Evolutionary conservation across 2,888 invertebrate genomes (phyloP), one percentile per base, ranked within the genome.

Genomic region (Chymomyza amoena): DNA sequence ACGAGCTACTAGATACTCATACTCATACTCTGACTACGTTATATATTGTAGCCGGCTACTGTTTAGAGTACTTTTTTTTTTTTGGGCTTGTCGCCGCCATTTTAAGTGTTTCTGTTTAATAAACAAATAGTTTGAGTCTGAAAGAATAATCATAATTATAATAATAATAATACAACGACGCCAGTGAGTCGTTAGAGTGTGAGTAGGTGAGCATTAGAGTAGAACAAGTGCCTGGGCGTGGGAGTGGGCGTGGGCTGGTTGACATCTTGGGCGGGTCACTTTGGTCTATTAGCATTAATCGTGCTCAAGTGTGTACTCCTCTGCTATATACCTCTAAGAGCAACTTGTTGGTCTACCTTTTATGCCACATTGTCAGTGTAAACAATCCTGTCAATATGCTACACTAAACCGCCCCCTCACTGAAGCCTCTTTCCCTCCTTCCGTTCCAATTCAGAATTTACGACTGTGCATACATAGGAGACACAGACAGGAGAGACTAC

Each of bases 81-180:
- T 2, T 62, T 71, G 85, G 85, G 84, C 85, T 80, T 87, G 87
- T 69, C 77, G 70, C 66, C 63, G 70, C 65, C 71, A 78, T 80
- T 78, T 87, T 78, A 52, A 80, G 80, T 80, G 84, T 76, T 84
- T 80, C 83, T 83, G 77, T 84, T 87, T 79, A 82, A 76, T 84
- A 81, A 87, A 79, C 84, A 84, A 87, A 85, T 80, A 85, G 50
- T 54, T 60, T 10, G 18, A 50, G 56, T 16, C 62, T 51, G 39
- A 18, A 56, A 25, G 61, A 39, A 61, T 20, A 25, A 64, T 76
- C 77, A 78, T 76, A 79, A 71, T 72, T 59, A 28, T 66, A 16
- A 51, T 16, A 54, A 20, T 20, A 54, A 54, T 20, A 54, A 74
- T 64, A 73, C 69, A 70, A 74, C 73, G 81, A 79, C 81, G 81